Evolutionary conservation across 2,888 invertebrate species (phyloP).

Genomic region (Osmoderma eremita): DNA sequence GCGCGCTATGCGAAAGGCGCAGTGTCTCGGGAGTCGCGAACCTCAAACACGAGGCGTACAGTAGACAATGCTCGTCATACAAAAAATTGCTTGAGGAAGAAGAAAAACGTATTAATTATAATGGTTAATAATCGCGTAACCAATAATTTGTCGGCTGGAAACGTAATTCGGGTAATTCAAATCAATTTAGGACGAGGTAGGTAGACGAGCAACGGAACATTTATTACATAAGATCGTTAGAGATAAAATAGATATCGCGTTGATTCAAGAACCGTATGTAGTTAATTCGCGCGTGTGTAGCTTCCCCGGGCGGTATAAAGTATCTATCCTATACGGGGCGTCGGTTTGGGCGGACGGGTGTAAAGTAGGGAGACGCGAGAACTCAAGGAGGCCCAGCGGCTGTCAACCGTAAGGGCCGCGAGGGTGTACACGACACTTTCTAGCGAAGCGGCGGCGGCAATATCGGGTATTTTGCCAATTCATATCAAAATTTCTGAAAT

Average conservation of each 20-base stretch:
- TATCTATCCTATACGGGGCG: slow-evolving; percentile 32
- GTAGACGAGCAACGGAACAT: slow-evolving; percentile 3
- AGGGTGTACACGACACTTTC: neutral
- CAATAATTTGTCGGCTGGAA: neutral
- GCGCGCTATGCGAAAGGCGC: no score
- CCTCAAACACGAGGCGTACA: neutral
- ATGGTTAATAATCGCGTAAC: neutral
- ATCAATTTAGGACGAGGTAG: slow-evolving; percentile 13
- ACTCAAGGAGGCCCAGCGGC: neutral
- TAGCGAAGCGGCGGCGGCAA: neutral
- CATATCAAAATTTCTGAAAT: neutral
- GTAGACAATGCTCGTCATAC: neutral
- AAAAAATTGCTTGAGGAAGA: neutral
- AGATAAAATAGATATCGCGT: neutral
- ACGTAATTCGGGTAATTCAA: neutral
- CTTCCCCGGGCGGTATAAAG: no score
- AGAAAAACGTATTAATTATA: neutral
- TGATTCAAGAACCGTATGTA: no score
- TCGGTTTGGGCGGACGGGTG: slow-evolving; percentile 30
- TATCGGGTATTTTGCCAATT: neutral
- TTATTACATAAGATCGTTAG: neutral
- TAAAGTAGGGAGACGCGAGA: slow-evolving; percentile 8
- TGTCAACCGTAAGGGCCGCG: neutral
- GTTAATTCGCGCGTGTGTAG: no score
- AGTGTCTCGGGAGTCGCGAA: no score